phyloP scores from a whole-genome alignment of 1,140 invertebrate species.

The Diabrotica virgifera region DNA sequence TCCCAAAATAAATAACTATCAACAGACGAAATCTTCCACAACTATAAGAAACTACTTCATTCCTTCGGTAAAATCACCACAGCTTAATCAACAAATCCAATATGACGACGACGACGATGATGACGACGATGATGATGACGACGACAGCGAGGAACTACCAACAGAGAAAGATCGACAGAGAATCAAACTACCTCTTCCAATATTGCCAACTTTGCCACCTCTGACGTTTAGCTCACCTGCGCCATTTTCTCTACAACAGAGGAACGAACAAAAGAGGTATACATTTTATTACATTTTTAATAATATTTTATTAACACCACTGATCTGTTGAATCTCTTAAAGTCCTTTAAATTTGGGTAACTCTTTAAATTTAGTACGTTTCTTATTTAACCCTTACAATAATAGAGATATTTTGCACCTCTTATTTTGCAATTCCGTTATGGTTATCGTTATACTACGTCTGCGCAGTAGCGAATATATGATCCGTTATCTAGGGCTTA shows the following conservation, averaged over 20 bases:
- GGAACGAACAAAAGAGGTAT: slow-evolving; percentile 46
- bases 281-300: background rate
- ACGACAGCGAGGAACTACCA: slow-evolving; percentile 16
- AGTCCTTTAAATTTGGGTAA: too few species aligned
- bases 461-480: too few species aligned
- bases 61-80: slow-evolving; percentile 27
- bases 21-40: slow-evolving; percentile 12
- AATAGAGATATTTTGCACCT: too few species aligned
- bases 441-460: too few species aligned
- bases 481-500: too few species aligned
- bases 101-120: background rate
- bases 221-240: slow-evolving; percentile 46
- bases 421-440: too few species aligned
- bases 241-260: slow-evolving; percentile 41
- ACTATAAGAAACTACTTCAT: slow-evolving; percentile 26
- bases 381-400: too few species aligned
- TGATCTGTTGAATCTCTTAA: background rate
- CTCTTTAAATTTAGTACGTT: too few species aligned
- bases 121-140: too few species aligned
- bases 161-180: slow-evolving; percentile 41
- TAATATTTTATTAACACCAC: background rate
- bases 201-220: slow-evolving; percentile 40
- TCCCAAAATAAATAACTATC: slow-evolving; percentile 16
- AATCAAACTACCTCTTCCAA: slow-evolving; percentile 37
- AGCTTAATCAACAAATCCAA: slow-evolving; percentile 26